Evolutionary conservation across 2,888 invertebrate species (phyloP), one percentile per base, ranked within the genome.

Genomic region (Hermaeophaga mercurialis): DNA sequence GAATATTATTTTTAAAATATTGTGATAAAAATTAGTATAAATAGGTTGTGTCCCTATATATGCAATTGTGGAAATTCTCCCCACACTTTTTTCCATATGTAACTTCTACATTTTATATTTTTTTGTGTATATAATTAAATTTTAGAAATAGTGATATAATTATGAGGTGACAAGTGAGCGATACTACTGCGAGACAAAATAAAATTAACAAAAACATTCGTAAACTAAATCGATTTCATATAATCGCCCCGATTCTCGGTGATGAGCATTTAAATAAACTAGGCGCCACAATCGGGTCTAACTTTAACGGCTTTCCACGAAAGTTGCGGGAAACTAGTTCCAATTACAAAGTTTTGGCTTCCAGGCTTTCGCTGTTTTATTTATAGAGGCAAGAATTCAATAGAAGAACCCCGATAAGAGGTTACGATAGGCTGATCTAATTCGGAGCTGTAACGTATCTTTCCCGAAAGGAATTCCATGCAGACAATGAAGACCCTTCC

Each of bases 361-460:
- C 19, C 14, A 6, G 41, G 50, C 50, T 39, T 50, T 43, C 52
- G 26, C 12, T 24, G 18, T 34, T 24, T 52, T 52, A 52, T 52
- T 52, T 52, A 52, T 52, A 24, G 43, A 52, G 52, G 24, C 39
- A 34, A 34, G 43, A 15, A 52, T 52, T 52, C 52, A 43, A 43
- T 44, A 52, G 52, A 52, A 33, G 17, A 34, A 22, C n/a, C 24
- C 38, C 33, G 43, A 52, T 52, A 52, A 43, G 52, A 34, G 43
- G 24, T 33, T 18, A 26, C 39, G 19, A 50, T 50, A 33, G 33
- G 50, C 43, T 44, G 34, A 26, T 34, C 34, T 52, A 52, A 44
- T 52, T 52, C 52, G 17, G 34, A 43, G 11, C 52, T 33, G 52
- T 52, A 44, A 52, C 52, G 18, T 52, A 52, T 52, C 34, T 44